Evolutionary conservation across 2,797 vertebrate genomes (phyloP), one percentile per base, ranked within the genome.

Genomic region (Spinus pinus): DNA sequence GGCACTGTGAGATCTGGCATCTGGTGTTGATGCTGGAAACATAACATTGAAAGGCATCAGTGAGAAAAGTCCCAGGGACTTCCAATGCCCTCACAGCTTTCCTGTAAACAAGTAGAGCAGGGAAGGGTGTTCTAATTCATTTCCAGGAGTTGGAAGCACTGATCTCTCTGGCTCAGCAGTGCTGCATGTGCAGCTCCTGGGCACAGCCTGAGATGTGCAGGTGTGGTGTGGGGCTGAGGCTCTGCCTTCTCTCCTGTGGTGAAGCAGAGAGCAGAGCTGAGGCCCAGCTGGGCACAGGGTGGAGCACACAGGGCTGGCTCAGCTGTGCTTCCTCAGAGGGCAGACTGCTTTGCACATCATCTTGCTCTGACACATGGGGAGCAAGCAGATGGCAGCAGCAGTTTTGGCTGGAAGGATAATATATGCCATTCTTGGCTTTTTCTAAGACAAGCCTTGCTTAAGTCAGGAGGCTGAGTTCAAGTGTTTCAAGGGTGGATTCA

Each of bases 191-290:
- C n/a, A 33, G 49, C 28, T 94, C 14, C 56, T 27, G 41, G 27
- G 21, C 46, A 23, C 41, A 83, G 53, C 21, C 60, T 2, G 42
- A 49, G 60, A 30, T 7, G 33, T 18, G 50, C 1, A 5, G 71
- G 8, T 27, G 42, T 10, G 21, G 31, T 5, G 23, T 7, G 49
- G 30, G 42, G 30, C 72, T 47, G n/a, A 20, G 47, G 56, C 61
- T 35, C 16, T 27, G 54, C 5, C 0, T 49, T n/a, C 15, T 51
- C 5, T 0, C n/a, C 58, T 2, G 0, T 18, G 17, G 3, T 22
- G 54, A 33, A 54, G n/a, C 4, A 5, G 23, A 60, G 46, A 13
- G 35, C 31, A 24, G 49, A 67, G 41, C 56, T 23, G 70, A 49
- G 65, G 35, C 42, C 31, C 25, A 20, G 30, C 23, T 42, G 35